Percentiles rank a stretch among this genome's conserved stretches.
Evolutionary conservation across 2,888 invertebrate genomes (phyloP).

Genomic region (Aelia acuminata): DNA sequence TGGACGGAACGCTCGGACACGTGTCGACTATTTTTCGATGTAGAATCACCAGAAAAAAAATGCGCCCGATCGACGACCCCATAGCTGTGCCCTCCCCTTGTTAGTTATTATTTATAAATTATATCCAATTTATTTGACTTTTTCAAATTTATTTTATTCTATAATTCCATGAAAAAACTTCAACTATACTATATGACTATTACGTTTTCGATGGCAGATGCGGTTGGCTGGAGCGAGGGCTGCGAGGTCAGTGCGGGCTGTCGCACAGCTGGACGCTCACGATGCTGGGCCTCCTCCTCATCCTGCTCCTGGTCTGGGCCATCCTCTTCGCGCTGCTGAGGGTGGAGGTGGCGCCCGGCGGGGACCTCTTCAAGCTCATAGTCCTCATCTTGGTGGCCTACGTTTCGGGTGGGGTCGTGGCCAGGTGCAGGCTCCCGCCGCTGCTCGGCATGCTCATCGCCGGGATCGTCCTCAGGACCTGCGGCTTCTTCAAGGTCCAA

Average conservation of each 20-base stretch:
- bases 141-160: too few species aligned
- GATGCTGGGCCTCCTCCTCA: conserved; percentile 62
- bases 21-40: too few species aligned
- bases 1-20: too few species aligned
- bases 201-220: too few species aligned
- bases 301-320: conserved; percentile 65
- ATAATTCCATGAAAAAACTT: too few species aligned
- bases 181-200: too few species aligned
- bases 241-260: conserved; percentile 61
- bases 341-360: conserved; percentile 66
- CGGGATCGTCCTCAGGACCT: conserved; percentile 73
- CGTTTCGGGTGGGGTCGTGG: conserved; percentile 65
- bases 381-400: conserved; percentile 66
- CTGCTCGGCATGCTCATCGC: conserved; percentile 77
- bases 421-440: conserved; percentile 70
- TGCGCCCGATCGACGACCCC: too few species aligned
- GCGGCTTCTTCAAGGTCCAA: conserved; percentile 71
- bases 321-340: conserved; percentile 65
- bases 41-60: too few species aligned
- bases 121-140: too few species aligned
- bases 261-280: conserved; percentile 63
- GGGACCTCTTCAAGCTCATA: conserved; percentile 66
- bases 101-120: too few species aligned
- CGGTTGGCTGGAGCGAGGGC: conserved; percentile 56
- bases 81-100: too few species aligned